A percentile compares a stretch with the other conserved stretches of the same genome.
Evolutionary conservation across 2,797 vertebrate genomes (phyloP).

Genomic region (Neoniphon sammara): DNA sequence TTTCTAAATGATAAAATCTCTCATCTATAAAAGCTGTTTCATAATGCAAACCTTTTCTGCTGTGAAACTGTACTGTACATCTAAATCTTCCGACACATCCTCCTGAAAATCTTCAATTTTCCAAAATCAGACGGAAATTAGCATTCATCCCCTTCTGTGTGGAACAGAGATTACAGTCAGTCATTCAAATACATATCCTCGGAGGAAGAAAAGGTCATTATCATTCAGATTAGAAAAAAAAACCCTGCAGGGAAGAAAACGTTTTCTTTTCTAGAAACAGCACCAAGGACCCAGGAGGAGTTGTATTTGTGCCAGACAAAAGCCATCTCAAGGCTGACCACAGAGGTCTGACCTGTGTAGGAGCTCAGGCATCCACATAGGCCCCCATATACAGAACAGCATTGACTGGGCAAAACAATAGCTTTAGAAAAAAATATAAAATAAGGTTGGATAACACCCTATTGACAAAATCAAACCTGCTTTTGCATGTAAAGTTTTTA

Average conservation of each 20-base stretch:
- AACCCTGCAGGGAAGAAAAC: slow-evolving; percentile 18
- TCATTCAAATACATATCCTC: slow-evolving; percentile 30
- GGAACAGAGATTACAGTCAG: not conserved
- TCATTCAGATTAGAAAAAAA: slow-evolving; percentile 49
- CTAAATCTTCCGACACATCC: not conserved
- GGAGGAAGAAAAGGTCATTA: slow-evolving; percentile 42
- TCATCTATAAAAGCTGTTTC: not conserved
- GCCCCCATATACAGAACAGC: slow-evolving; percentile 43
- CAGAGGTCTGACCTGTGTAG: slow-evolving; percentile 73
- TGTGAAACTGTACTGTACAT: not conserved
- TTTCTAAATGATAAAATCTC: not conserved
- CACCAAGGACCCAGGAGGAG: slow-evolving; percentile 63
- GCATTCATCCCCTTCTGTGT: not conserved
- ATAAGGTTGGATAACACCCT: slow-evolving; percentile 32
- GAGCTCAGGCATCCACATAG: slow-evolving; percentile 68
- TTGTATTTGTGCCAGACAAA: slow-evolving; percentile 71
- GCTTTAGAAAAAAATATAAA: slow-evolving; percentile 16
- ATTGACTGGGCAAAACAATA: slow-evolving; percentile 51
- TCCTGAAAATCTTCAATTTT: not conserved
- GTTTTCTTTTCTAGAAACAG: slow-evolving; percentile 46
- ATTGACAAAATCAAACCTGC: not conserved
- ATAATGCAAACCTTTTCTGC: not conserved
- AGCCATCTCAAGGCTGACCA: slow-evolving; percentile 58
- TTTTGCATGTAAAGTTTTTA: too few species aligned
- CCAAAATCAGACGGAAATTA: rapidly evolving